These are phyloP conservation scores for Gymnogyps californianus DNA, from an alignment of 2,113 vertebrate species.

Conservation along the genomic window DNA sequence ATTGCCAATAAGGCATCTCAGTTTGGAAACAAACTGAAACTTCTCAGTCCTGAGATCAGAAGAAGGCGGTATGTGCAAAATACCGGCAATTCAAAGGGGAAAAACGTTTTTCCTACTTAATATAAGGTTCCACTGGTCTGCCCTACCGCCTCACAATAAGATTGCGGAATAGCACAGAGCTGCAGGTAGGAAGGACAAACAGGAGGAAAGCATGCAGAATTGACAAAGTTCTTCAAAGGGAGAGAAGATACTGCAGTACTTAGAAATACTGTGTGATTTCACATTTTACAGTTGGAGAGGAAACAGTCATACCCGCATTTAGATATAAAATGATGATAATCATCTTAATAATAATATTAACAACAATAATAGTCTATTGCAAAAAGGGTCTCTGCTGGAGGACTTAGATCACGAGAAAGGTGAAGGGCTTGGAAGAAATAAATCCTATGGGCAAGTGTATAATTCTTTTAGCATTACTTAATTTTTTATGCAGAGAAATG, in stretches of 20 bases:
- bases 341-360: neutral
- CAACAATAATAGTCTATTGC: neutral
- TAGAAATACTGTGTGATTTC: neutral
- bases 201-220: conserved; percentile 44
- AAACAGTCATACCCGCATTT: neutral
- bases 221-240: neutral
- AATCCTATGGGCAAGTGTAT: neutral
- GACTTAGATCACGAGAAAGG: neutral
- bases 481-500: conserved; percentile 47
- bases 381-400: neutral
- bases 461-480: conserved; percentile 10
- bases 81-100: neutral
- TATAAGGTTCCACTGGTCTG: neutral
- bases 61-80: neutral
- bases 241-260: neutral
- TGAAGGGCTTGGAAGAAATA: conserved; percentile 22
- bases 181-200: conserved; percentile 23
- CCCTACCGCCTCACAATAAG: neutral
- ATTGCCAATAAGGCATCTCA: conserved; percentile 2
- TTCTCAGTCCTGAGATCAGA: neutral
- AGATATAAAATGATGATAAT: neutral
- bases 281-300: neutral
- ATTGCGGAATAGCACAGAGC: neutral
- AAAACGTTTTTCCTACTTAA: neutral
- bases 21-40: conserved; percentile 26